A percentile compares a stretch with the other conserved stretches of the same genome.
Conservation (phyloP, 2,113 vertebrate species). For the Sminthopsis crassicaudata region DNA sequence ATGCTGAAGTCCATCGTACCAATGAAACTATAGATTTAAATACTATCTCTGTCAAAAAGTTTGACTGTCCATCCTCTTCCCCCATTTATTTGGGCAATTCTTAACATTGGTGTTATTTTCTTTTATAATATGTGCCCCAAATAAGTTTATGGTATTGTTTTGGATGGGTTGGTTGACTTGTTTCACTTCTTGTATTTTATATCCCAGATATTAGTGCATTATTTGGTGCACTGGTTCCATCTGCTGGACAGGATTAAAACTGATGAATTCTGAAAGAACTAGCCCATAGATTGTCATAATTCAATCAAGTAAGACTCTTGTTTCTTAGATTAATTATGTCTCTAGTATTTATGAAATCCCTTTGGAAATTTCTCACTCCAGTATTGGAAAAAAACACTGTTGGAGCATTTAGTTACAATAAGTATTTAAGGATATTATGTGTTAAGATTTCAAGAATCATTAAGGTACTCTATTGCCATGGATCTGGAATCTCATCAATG, state of each 20-base stretch:
- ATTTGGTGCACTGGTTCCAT: constrained; percentile 78
- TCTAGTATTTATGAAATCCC: constrained; percentile 28
- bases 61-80: not conserved
- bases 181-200: not conserved
- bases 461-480: constrained; percentile 57
- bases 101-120: not conserved
- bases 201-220: constrained; percentile 44
- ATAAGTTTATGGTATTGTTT: not conserved
- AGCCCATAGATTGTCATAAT: not conserved
- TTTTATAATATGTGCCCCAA: constrained; percentile 41
- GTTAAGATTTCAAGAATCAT: constrained; percentile 57
- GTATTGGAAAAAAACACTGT: constrained; percentile 52
- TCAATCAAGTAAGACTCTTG: not conserved
- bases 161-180: accelerated
- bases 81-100: not conserved
- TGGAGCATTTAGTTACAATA: constrained; percentile 63
- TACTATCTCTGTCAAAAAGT: not conserved
- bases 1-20: not conserved
- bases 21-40: not conserved
- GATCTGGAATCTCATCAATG: not conserved
- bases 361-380: constrained; percentile 28
- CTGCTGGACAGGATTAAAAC: constrained; percentile 75
- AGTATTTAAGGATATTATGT: constrained; percentile 59
- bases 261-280: not conserved
- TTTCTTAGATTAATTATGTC: constrained; percentile 52